phyloP scores from a whole-genome alignment of 2,113 vertebrate genomes.

The Garra rufa region DNA sequence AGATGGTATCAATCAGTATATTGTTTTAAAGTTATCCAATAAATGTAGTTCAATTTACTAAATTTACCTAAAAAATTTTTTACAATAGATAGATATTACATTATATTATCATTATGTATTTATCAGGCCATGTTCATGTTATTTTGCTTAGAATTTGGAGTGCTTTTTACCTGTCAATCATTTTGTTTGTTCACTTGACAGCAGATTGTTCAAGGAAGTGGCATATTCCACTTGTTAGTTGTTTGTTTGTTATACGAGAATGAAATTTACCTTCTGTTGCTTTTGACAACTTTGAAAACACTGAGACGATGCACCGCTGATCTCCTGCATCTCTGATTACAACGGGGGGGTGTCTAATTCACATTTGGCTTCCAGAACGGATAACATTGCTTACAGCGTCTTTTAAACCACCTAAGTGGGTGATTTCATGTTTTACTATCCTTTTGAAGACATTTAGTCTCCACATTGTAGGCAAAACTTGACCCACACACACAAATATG shows the following conservation, averaged over 20 bases:
- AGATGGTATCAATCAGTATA: too few relatives aligned
- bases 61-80: too few relatives aligned
- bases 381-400: neutral
- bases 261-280: neutral
- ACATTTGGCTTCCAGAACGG: neutral
- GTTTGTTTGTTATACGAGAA: neutral
- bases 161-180: neutral
- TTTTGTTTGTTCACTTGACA: neutral
- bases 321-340: neutral
- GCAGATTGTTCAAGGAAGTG: neutral
- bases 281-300: neutral
- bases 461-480: conserved; percentile 17
- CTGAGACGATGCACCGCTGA: neutral
- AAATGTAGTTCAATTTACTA: too few relatives aligned
- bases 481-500: conserved; percentile 4
- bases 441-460: neutral
- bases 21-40: too few relatives aligned
- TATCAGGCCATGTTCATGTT: neutral
- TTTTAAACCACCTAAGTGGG: neutral
- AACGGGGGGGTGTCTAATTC: neutral
- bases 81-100: too few relatives aligned
- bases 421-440: neutral
- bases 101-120: too few relatives aligned
- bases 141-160: neutral
- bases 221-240: neutral